Evolutionary conservation across 2,113 vertebrate species (phyloP).

Genomic region (Aptenodytes patagonicus): DNA sequence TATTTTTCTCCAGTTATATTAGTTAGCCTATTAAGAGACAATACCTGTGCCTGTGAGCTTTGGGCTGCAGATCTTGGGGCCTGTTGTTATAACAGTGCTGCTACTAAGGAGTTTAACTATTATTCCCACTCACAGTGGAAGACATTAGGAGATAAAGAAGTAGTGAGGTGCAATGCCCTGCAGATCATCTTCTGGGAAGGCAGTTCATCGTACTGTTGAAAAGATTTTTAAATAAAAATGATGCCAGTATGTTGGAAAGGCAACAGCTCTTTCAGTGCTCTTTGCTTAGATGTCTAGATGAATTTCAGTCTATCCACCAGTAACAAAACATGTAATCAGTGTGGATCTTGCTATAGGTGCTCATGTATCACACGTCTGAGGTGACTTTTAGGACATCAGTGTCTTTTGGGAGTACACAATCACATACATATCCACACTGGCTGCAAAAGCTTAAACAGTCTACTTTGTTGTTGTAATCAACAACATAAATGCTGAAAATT

Average conservation of each 20-base stretch:
- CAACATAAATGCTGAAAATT: neutral
- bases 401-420: neutral
- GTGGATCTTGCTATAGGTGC: neutral
- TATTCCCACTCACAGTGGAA: neutral
- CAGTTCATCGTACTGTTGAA: neutral
- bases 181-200: neutral
- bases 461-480: neutral
- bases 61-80: neutral
- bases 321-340: neutral
- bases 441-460: neutral
- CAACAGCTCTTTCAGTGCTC: neutral
- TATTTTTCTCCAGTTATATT: neutral
- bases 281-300: neutral
- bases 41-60: neutral
- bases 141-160: neutral
- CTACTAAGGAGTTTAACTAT: neutral
- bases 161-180: neutral
- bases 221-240: neutral
- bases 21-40: neutral
- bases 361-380: neutral
- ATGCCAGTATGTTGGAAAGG: neutral
- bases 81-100: neutral
- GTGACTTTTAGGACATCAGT: neutral
- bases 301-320: neutral
- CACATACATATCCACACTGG: neutral